Evolutionary conservation across 2,797 vertebrate genomes (phyloP).

Genomic region (Rachycentron canadum): DNA sequence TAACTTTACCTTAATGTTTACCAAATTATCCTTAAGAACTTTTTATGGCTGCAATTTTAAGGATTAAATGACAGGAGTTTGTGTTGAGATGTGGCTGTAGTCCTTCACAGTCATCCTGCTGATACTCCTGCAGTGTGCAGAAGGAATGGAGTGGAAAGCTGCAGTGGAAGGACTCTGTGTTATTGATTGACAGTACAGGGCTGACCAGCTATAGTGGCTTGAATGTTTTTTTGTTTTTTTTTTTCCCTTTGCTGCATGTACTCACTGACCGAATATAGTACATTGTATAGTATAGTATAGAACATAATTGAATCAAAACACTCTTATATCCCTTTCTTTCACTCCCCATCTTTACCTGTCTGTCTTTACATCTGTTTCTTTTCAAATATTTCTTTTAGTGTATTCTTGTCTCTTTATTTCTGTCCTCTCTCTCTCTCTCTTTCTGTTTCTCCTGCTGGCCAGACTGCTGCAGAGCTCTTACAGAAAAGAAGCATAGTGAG

Average conservation of each 20-base stretch:
- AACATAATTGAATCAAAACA: too few relatives aligned
- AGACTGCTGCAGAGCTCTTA: slow-evolving; percentile 78
- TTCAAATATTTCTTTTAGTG: slow-evolving; percentile 39
- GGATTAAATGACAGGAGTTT: not conserved
- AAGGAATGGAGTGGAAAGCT: slow-evolving; percentile 38
- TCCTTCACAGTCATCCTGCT: slow-evolving; percentile 24
- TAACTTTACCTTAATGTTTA: not conserved
- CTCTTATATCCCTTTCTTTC: slow-evolving; percentile 21
- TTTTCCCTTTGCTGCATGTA: slow-evolving; percentile 49
- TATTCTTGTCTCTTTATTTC: slow-evolving; percentile 21
- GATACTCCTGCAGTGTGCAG: slow-evolving; percentile 69
- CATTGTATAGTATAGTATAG: slow-evolving; percentile 25
- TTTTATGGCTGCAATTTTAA: slow-evolving; percentile 1
- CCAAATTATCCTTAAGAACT: slow-evolving; percentile 25
- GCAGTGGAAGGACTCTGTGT: slow-evolving; percentile 61
- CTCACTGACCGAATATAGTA: slow-evolving; percentile 25
- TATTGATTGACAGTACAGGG: slow-evolving; percentile 77
- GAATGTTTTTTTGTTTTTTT: slow-evolving; percentile 11
- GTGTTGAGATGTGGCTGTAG: slow-evolving; percentile 18
- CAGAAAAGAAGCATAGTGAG: slow-evolving; percentile 79
- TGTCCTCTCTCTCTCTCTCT: not conserved
- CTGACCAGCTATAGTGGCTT: slow-evolving; percentile 50
- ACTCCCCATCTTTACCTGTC: slow-evolving; percentile 30
- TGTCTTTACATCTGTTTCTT: slow-evolving; percentile 33
- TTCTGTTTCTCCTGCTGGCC: slow-evolving; percentile 41